Evolutionary conservation across 2,888 invertebrate species (phyloP), one percentile per base, ranked within the genome.

Genomic region (Trilocha varians): DNA sequence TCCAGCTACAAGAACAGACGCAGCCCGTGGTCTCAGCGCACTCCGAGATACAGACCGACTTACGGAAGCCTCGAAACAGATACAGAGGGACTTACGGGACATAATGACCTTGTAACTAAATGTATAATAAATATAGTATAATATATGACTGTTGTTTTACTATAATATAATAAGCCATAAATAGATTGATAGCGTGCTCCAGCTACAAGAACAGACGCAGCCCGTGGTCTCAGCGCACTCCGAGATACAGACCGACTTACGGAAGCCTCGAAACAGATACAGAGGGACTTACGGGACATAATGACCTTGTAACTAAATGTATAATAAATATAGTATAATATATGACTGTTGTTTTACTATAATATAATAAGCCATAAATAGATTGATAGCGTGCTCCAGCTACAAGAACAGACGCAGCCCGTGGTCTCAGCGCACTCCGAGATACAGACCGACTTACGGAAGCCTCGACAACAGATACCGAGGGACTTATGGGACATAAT

Each of bases 351-450:
- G 6, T 11, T 25, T 5, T 25, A 5, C 3, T n/a, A n/a, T n/a
- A n/a, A n/a, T n/a, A n/a, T n/a, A n/a, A n/a, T n/a, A n/a, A n/a
- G 91, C 88, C 39, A 91, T 91, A 91, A 91, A 91, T 78, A 92
- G 91, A 44, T 79, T 92, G 45, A 91, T 93, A 45, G 91, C 91
- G 0, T 92, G 92, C 79, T 92, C 91, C 70, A 92, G 92, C 72
- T 92, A 90, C 82, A 91, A 92, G 67, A 92, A 91, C 71, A 87
- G 84, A 0, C 66, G 78, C n/a, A 76, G 77, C 39, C 84, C 85
- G 0, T 86, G 86, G 85, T 74, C 72, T 18, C 82, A 79, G 49
- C 75, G 83, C 42, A 76, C 75, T 2, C 77, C 78, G 0, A 65
- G 72, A 13, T 83, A 84, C 66, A 50, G 75, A 0, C 83, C 83